Base-by-base conservation (phyloP, 2,113 vertebrate species). In the Seriola aureovittata region DNA sequence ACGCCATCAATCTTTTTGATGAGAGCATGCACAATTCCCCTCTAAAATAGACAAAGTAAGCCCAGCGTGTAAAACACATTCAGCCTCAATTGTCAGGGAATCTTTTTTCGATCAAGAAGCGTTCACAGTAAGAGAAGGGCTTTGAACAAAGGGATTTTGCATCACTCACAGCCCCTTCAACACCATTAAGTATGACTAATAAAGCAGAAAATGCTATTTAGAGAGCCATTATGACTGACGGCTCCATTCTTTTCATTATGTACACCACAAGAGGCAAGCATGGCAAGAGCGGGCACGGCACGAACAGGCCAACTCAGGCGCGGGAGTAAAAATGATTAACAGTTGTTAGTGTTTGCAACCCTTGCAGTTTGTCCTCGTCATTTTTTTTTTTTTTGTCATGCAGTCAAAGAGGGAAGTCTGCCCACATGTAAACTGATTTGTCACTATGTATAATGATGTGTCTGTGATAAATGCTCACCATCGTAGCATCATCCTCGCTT, bases 151-250 rank as follows among this genome's bases (percentile, higher is more conserved):
- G 65, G 85, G 87, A 88, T 90, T 93, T 92, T 88, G 80, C 91
- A 94, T 92, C 92, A 92, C 91, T 93, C 88, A 88, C 82, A 85
- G 83, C 89, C 88, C 93, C 90, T 94, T 95, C 93, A 88, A 90
- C 86, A 87, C 90, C 90, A 95, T 94, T 95, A 95, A 94, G 92
- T 94, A 94, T 95, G 94, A 95, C 92, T 95, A 95, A 95, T 95
- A 95, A 95, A 95, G 94, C 93, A 94, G 91, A 93, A 95, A 94
- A 95, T 94, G 92, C 92, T 94, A 94, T 95, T 95, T 93, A 94
- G 92, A 93, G 93, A 92, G 89, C 92, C 91, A 92, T 93, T 94
- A 92, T 92, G 88, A 91, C 86, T 94, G 94, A 94, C 89, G 84
- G 94, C 89, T 93, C 89, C 91, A 93, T 94, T 93, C 84, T 93